Evolutionary conservation across 2,888 invertebrate species (phyloP), one percentile per base, ranked within the genome.

Genomic region (Plusia festucae): DNA sequence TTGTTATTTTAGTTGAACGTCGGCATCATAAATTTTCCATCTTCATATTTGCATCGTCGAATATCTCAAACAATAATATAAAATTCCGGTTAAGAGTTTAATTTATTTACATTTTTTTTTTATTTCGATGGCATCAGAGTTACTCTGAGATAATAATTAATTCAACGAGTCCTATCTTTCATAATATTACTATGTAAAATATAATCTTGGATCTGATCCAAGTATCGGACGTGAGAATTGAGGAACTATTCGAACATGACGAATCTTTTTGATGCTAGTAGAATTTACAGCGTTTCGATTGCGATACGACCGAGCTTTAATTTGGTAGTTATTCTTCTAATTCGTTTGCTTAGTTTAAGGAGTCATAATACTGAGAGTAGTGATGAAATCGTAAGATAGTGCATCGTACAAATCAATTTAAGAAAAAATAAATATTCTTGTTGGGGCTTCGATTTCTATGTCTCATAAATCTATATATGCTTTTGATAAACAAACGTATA

Each of bases 151-250:
- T 5, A 1, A n/a, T n/a, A 40, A 40, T n/a, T 40, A 40, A 40
- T 40, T 40, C 3, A 40, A n/a, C n/a, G n/a, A n/a, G n/a, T 27
- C 16, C 3, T 51, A 13, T 20, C 4, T 53, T 9, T 53, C n/a
- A 46, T 15, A 44, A 57, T 49, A 60, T 51, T 11, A 62, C 5
- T 34, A 46, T 57, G 65, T 62, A n/a, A 27, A 49, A 71, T 70
- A 81, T 79, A 78, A 62, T 79, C 55, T 84, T 91, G 91, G 90
- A 85, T 40, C 16, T n/a, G 18, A 56, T 79, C 90, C 90, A 91
- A 85, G 60, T 27, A 30, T 63, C 55, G 60, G 68, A 64, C 65
- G 76, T 61, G 68, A 79, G 81, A 78, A 20, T 70, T 84, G 40
- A 40, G n/a, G 5, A 40, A 40, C 40, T n/a, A n/a, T 82, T 84